Percentiles rank a stretch among this genome's conserved stretches.
These are phyloP conservation scores for Peromyscus maniculatus DNA, from an alignment of 2,113 vertebrate genomes.

Conservation along the genomic window DNA sequence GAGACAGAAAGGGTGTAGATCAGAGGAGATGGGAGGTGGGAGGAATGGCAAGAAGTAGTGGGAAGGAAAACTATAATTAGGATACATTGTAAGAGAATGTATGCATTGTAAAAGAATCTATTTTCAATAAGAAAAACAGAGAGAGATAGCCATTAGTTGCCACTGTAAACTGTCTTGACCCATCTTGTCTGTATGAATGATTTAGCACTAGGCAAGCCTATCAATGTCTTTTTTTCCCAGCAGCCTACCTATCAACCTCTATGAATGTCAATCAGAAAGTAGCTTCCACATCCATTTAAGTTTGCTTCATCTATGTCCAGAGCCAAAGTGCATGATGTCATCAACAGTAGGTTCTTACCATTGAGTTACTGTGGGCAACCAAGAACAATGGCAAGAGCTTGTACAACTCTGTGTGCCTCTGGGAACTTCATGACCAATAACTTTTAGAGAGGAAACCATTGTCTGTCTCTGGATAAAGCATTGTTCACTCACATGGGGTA, in stretches of 20 bases:
- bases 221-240: too few relatives aligned
- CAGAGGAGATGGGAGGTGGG: too few relatives aligned
- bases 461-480: background rate
- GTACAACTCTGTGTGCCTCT: background rate
- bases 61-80: too few relatives aligned
- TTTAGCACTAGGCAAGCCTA: too few relatives aligned
- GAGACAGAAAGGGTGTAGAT: too few relatives aligned
- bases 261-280: too few relatives aligned
- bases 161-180: too few relatives aligned
- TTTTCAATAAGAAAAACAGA: background rate
- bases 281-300: too few relatives aligned
- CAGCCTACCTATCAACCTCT: too few relatives aligned
- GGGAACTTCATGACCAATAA: background rate
- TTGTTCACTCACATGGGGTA: background rate
- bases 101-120: background rate
- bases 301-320: background rate
- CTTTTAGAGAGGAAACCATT: background rate
- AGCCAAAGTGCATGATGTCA: background rate
- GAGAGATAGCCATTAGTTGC: background rate
- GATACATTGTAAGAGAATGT: background rate
- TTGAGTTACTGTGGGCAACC: background rate
- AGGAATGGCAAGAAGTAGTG: too few relatives aligned
- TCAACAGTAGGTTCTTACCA: background rate
- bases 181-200: too few relatives aligned
- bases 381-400: background rate